Evolutionary conservation across 53 echinoderm and acorn worm species (phyloP), one percentile per base, ranked within the genome.

Genomic region (Luidia sarsii): DNA sequence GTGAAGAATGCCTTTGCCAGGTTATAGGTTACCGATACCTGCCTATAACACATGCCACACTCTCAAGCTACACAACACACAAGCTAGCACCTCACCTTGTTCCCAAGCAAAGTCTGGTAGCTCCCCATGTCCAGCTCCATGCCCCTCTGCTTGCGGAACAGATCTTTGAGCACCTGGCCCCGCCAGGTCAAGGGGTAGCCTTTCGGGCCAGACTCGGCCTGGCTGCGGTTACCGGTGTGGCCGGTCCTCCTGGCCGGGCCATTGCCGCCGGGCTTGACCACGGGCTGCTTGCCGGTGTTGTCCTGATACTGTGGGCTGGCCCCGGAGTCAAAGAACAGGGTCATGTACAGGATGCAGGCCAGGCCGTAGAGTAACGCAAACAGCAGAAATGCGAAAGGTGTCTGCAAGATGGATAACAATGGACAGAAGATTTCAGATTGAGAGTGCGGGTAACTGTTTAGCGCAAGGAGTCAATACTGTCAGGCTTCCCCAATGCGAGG

Each of bases 291-390:
- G 25, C 51, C 49, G 8, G 61, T 21, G 41, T 41, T 41, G n/a
- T n/a, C n/a, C n/a, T n/a, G n/a, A n/a, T n/a, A n/a, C 59, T 55
- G 82, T 22, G 59, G 48, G 57, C 70, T 70, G 24, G 48, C 48
- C 28, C 57, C 70, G 23, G 33, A 23, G 36, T 83, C 83, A 79
- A 87, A 93, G 77, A 90, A 93, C 48, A 93, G 81, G 54, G 84
- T 87, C 45, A 94, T 85, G 52, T 67, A 91, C 23, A 94, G 52
- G 6, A 91, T 64, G 27, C 91, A 91, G 5, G 89, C 82, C 77
- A 94, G 59, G 36, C 86, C 89, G 70, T 94, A 91, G 87, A 85
- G 68, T 35, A 91, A 83, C 13, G 87, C 89, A 33, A 94, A 81
- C 62, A 83, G 62, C 55, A 94, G 84, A 79, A 82, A 57, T 65